Evolutionary conservation across 1,140 invertebrate genomes (phyloP).

Genomic region (Drosophila pandora): DNA sequence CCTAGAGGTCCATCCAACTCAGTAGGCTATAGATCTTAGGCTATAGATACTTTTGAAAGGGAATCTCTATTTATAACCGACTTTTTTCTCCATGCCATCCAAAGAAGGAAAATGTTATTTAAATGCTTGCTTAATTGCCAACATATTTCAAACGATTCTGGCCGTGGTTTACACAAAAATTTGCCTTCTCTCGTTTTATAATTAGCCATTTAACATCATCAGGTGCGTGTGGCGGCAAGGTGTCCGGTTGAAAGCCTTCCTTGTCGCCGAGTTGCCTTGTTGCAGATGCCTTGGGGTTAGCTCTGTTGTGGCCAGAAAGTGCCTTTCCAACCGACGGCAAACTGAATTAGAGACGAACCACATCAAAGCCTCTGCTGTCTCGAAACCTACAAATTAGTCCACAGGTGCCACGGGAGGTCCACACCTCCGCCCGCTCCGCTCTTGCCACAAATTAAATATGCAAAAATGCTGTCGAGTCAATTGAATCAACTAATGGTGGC

Average conservation of each 20-base stretch:
- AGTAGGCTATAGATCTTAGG: background rate
- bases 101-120: constrained; percentile 14
- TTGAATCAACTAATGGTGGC: constrained; percentile 62
- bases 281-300: constrained; percentile 43
- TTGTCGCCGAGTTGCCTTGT: constrained; percentile 56
- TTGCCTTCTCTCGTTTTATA: constrained; percentile 59
- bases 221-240: constrained; percentile 38
- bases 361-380: constrained; percentile 29
- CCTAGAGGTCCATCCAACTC: too few relatives aligned
- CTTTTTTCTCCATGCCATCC: background rate
- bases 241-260: constrained; percentile 19
- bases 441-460: constrained; percentile 56
- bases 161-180: constrained; percentile 43
- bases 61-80: too few relatives aligned
- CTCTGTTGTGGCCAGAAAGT: constrained; percentile 10
- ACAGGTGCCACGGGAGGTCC: constrained; percentile 32
- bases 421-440: constrained; percentile 9
- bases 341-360: constrained; percentile 6
- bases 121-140: constrained; percentile 64
- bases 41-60: background rate
- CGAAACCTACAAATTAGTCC: constrained; percentile 43
- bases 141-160: constrained; percentile 71
- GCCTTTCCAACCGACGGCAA: background rate
- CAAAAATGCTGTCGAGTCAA: constrained; percentile 74
- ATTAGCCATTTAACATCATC: constrained; percentile 79